Percentiles rank a stretch among this genome's conserved stretches.
Evolutionary conservation across 2,113 vertebrate species (phyloP).

Genomic region (Semnornis frantzii): DNA sequence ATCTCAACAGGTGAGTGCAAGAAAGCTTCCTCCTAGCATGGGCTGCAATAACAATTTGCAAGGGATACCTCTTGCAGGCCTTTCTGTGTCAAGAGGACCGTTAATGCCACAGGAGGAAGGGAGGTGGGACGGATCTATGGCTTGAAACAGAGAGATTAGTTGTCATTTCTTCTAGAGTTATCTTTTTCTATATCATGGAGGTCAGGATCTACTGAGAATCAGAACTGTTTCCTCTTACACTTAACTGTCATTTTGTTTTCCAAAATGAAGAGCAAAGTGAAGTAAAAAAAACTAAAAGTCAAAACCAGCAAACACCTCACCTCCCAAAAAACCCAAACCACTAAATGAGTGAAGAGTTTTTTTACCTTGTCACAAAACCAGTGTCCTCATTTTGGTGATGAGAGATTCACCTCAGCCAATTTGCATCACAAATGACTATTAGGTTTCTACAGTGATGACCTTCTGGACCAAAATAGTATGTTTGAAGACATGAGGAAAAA

Average conservation of each 20-base stretch:
- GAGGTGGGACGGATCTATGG: neutral
- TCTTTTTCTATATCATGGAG: neutral
- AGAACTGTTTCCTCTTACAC: neutral
- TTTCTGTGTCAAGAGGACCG: neutral
- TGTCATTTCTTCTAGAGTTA: neutral
- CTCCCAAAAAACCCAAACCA: neutral
- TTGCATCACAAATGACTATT: neutral
- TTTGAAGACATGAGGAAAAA: neutral
- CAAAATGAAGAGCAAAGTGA: rapidly evolving
- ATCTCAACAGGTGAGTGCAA: constrained; percentile 91
- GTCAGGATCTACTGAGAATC: neutral
- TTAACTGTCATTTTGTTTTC: neutral
- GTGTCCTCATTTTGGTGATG: neutral
- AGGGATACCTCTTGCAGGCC: neutral
- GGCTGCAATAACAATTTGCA: neutral
- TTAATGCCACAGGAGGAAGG: neutral
- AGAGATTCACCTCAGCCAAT: neutral
- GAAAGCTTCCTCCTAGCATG: neutral
- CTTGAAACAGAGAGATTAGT: neutral
- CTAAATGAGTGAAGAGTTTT: neutral
- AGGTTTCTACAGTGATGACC: neutral
- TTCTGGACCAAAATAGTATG: neutral
- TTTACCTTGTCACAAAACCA: neutral
- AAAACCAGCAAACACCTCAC: neutral
- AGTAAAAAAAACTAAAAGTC: neutral